phyloP scores from a whole-genome alignment of 2,797 vertebrate species.

The Spatula clypeata region DNA sequence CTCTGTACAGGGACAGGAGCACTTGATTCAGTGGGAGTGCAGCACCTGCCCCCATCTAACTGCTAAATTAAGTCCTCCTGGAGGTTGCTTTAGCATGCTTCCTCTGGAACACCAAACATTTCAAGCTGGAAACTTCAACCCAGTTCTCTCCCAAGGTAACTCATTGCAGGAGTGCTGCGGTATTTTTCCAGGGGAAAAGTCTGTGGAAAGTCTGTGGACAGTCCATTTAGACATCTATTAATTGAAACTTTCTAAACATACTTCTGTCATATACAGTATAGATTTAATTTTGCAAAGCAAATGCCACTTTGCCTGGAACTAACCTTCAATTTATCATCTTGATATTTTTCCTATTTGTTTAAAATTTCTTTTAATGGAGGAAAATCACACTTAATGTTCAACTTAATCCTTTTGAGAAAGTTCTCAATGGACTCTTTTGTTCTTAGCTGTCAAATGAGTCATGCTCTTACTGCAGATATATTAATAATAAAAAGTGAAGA shows the following conservation, averaged over 20 bases:
- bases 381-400: background rate
- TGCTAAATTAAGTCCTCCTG: constrained; percentile 57
- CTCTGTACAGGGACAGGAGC: constrained; percentile 15
- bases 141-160: constrained; percentile 1
- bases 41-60: constrained; percentile 50
- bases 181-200: background rate
- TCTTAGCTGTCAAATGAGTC: background rate
- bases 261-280: background rate
- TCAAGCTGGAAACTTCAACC: background rate
- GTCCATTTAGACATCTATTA: background rate
- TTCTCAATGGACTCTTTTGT: background rate
- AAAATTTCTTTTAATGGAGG: background rate
- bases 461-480: background rate
- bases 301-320: background rate
- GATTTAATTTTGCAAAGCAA: background rate
- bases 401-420: background rate
- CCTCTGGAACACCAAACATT: background rate
- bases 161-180: background rate
- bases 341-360: background rate
- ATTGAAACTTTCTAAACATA: background rate
- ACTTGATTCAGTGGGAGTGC: constrained; percentile 39
- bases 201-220: background rate
- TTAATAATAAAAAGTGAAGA: accelerated
- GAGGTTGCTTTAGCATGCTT: constrained; percentile 40
- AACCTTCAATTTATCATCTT: background rate